phyloP scores from a whole-genome alignment of 2,113 vertebrate species.

The Odocoileus hemionus region DNA sequence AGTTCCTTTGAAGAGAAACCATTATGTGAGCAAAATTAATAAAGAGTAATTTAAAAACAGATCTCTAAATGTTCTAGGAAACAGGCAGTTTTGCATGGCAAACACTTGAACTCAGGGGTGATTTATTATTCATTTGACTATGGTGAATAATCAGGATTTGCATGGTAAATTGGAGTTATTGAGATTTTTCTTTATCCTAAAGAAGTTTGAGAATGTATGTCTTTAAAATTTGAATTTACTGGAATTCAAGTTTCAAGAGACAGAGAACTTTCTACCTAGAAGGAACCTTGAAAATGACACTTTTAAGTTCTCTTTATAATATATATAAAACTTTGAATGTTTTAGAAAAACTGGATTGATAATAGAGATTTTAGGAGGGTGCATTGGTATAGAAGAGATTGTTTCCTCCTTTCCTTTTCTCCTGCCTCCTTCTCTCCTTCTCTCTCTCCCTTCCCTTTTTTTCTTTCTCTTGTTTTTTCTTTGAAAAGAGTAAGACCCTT shows the following conservation, averaged over 20 bases:
- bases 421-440: neutral
- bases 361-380: neutral
- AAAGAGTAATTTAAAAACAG: slow-evolving; percentile 30
- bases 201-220: neutral
- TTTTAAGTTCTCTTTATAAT: neutral
- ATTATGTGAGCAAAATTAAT: slow-evolving; percentile 1
- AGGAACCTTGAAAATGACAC: neutral
- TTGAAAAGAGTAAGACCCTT: neutral
- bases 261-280: neutral
- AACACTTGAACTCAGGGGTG: slow-evolving; percentile 6
- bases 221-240: slow-evolving; percentile 26
- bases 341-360: neutral
- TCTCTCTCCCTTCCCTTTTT: neutral
- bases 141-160: slow-evolving; percentile 37
- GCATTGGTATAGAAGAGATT: neutral
- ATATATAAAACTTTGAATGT: neutral
- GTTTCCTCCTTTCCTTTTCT: neutral
- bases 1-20: slow-evolving; percentile 10
- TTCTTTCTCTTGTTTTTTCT: neutral
- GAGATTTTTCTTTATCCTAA: slow-evolving; percentile 44
- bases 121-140: slow-evolving; percentile 42
- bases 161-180: slow-evolving; percentile 18
- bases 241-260: slow-evolving; percentile 9
- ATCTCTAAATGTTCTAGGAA: slow-evolving; percentile 32
- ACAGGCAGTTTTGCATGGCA: slow-evolving; percentile 15